Conservation (phyloP, 2,113 vertebrate genomes). For the Eptesicus fuscus region DNA sequence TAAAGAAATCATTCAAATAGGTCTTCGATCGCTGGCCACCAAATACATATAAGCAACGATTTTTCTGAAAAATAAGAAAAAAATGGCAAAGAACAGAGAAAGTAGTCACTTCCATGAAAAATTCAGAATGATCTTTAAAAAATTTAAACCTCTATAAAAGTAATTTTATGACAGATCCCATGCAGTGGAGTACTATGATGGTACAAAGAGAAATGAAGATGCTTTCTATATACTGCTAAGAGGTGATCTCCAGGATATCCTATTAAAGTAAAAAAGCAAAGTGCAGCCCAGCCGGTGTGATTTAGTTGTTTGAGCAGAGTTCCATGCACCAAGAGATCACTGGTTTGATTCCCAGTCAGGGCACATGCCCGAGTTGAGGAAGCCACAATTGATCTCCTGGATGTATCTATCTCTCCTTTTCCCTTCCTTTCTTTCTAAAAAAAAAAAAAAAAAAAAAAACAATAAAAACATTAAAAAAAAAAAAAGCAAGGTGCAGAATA, state of each 20-base stretch:
- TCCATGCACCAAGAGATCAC: no score
- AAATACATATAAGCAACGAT: slow-evolving; percentile 97
- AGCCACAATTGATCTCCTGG: no score
- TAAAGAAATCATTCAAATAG: slow-evolving; percentile 99
- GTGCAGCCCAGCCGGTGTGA: background rate
- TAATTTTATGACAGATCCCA: background rate
- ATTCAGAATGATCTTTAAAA: slow-evolving; percentile 17
- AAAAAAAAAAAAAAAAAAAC: no score
- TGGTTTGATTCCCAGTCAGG: no score
- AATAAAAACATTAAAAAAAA: no score
- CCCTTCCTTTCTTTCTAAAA: no score
- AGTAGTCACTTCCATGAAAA: slow-evolving; percentile 31
- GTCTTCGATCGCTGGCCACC: slow-evolving; percentile 98
- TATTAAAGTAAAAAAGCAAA: background rate
- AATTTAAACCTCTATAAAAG: background rate
- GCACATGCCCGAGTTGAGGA: no score
- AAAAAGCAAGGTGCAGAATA: background rate
- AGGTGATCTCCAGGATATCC: background rate
- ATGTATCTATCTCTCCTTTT: no score
- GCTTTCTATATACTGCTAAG: background rate
- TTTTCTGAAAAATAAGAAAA: slow-evolving; percentile 85
- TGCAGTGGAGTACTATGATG: background rate
- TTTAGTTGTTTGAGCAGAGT: no score
- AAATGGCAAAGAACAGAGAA: background rate
- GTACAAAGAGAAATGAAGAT: background rate